A percentile compares a stretch with the other conserved stretches of the same genome.
These are phyloP conservation scores for Ctenodactylus gundi DNA, from an alignment of 2,113 vertebrate species.

Conservation along the genomic window DNA sequence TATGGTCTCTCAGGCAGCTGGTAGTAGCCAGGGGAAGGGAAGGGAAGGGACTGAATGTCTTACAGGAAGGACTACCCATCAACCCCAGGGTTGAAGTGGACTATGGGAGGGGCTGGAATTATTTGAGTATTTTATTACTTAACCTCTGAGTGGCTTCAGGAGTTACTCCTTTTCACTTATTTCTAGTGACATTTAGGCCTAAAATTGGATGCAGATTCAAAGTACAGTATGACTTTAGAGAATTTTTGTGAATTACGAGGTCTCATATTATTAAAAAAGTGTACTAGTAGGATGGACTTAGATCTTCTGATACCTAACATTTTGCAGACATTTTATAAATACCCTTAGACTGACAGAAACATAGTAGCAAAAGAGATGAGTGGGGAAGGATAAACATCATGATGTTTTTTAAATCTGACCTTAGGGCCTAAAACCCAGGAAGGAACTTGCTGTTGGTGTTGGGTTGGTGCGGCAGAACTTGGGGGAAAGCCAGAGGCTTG, in stretches of 20 bases:
- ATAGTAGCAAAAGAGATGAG: not conserved
- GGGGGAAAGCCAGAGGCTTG: not conserved
- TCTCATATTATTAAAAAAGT: not conserved
- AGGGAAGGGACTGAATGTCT: not conserved
- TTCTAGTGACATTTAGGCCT: not conserved
- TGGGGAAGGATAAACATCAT: not conserved
- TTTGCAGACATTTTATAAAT: not conserved
- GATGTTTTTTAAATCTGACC: not conserved
- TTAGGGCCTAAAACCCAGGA: not conserved
- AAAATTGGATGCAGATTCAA: conserved; percentile 10
- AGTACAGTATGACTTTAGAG: not conserved
- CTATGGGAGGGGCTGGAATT: not conserved
- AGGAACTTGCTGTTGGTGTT: not conserved
- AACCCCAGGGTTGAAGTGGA: not conserved
- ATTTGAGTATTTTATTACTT: not conserved
- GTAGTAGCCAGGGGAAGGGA: not conserved
- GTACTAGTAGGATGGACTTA: not conserved
- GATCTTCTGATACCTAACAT: not conserved
- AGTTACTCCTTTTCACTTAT: not conserved
- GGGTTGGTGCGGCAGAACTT: not conserved
- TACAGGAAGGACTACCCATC: not conserved
- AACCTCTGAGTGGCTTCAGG: conserved; percentile 1
- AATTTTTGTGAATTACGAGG: conserved; percentile 1
- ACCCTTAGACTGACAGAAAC: not conserved
- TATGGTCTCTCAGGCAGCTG: not conserved